phyloP scores from a whole-genome alignment of 2,113 vertebrate genomes.

The Danio rerio region DNA sequence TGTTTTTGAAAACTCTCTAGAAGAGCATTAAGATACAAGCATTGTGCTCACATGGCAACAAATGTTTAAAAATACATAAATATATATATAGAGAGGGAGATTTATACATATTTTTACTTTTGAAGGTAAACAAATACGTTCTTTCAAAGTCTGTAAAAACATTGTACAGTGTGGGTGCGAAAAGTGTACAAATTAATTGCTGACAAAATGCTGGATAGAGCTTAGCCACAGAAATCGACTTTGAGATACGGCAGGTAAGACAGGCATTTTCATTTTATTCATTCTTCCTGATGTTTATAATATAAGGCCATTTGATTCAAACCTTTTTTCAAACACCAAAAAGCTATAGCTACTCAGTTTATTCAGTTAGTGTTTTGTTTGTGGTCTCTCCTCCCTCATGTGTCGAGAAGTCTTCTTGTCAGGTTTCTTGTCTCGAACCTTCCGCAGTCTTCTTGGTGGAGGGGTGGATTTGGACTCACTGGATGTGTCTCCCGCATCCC shows the following conservation, averaged over 20 bases:
- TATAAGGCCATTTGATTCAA: constrained; percentile 58
- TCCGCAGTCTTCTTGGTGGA: constrained; percentile 76
- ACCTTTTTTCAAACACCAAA: constrained; percentile 39
- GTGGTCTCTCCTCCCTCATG: constrained; percentile 71
- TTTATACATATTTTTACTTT: constrained; percentile 34
- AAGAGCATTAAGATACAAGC: constrained; percentile 40
- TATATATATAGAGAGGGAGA: neutral
- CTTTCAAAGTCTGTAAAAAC: constrained; percentile 45
- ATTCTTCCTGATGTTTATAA: constrained; percentile 37
- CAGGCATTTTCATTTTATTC: constrained; percentile 28
- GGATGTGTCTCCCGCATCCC: constrained; percentile 75
- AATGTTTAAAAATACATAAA: constrained; percentile 20
- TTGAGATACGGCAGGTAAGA: constrained; percentile 33
- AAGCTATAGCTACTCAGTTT: constrained; percentile 33
- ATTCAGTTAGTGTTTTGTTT: constrained; percentile 63
- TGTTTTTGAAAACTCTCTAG: constrained; percentile 2
- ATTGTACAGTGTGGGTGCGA: constrained; percentile 6
- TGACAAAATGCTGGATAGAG: constrained; percentile 34
- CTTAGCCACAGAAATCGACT: constrained; percentile 26
- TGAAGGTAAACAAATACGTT: constrained; percentile 32
- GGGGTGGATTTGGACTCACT: constrained; percentile 78
- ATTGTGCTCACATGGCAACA: constrained; percentile 49
- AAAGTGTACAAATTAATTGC: neutral
- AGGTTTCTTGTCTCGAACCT: constrained; percentile 76
- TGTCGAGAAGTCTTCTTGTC: constrained; percentile 76